Evolutionary conservation across 2,888 invertebrate genomes (phyloP), one percentile per base, ranked within the genome.

Genomic region (Latrodectus hesperus): DNA sequence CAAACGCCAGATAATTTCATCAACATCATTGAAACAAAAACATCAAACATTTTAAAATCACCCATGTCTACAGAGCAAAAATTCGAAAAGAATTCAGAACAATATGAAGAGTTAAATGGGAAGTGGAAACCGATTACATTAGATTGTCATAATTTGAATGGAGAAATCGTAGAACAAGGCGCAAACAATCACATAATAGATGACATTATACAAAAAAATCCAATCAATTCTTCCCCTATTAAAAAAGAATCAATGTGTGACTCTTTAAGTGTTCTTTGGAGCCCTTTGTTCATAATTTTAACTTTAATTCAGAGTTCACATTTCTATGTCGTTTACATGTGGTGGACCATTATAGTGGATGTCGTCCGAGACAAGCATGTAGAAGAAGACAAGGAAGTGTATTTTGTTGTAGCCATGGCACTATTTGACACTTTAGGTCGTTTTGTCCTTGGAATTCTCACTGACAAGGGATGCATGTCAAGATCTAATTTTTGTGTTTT

Each of bases 381-480:
- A 51, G 49, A 49, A 14, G 52, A 55, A n/a, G 49, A 51, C 38
- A 52, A 77, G 11, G 67, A 77, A n/a, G 77, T 77, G 2, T 77
- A 77, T 53, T 77, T 77, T 12, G 77, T 68, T 1, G 67, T 77
- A 67, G 38, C 51, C 17, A 16, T 77, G 22, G 51, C 77, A 0
- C 51, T 77, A 1, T 77, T 65, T 12, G 77, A 77, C 67, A 77
- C 77, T 65, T 14, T 77, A 22, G 77, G 77, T n/a, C 77, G 77
- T 17, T 65, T 77, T 9, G 65, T 49, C 5, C 67, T 77, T 4
- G 67, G 67, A 0, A 67, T 49, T n/a, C 11, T 77, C 10, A 67
- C 77, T n/a, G 77, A 77, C 77, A 51, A 67, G 1, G 67, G 67
- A 1, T 22, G 52, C 52, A 55, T 77, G 11, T 52, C 77, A 51